Evolutionary conservation across 2,888 invertebrate species (phyloP).

Genomic region (Sinelater perroti): DNA sequence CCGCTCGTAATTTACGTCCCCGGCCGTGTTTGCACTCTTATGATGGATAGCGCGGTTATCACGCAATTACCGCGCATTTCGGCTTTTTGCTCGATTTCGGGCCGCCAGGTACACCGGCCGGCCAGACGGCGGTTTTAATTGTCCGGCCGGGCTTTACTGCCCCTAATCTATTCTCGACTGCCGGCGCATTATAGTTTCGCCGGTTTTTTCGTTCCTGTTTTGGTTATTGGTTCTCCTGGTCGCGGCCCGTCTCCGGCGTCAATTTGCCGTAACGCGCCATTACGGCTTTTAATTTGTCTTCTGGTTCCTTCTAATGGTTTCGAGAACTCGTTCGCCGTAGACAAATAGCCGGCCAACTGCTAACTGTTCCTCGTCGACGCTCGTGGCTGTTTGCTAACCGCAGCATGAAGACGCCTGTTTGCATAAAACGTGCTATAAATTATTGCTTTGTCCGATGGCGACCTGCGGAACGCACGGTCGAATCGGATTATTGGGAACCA

Average conservation of each 20-base stretch:
- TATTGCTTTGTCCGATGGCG: too few relatives aligned
- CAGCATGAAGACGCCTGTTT: background rate
- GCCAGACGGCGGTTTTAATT: slow-evolving; percentile 37
- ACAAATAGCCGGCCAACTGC: slow-evolving; percentile 5
- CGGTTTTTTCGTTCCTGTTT: slow-evolving; percentile 31
- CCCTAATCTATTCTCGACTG: slow-evolving; percentile 42
- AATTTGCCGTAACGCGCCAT: slow-evolving; percentile 32
- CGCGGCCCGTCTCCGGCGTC: slow-evolving; percentile 34
- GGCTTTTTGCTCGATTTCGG: slow-evolving; percentile 21
- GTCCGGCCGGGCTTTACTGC: slow-evolving; percentile 42
- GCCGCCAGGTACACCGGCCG: slow-evolving; percentile 23
- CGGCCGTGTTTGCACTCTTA: slow-evolving; percentile 50
- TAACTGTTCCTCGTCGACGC: slow-evolving; percentile 10
- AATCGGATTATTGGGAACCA: too few relatives aligned
- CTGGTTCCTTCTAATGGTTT: slow-evolving; percentile 19
- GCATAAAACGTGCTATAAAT: too few relatives aligned
- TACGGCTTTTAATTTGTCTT: slow-evolving; percentile 28
- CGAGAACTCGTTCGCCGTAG: slow-evolving; percentile 10
- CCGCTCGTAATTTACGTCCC: slow-evolving; percentile 49
- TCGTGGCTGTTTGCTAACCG: background rate
- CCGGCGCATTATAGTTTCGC: slow-evolving; percentile 37
- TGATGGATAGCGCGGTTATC: slow-evolving; percentile 55
- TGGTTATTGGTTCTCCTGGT: slow-evolving; percentile 35
- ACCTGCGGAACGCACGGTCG: too few relatives aligned
- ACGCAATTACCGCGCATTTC: slow-evolving; percentile 49